Conservation (phyloP, 2,888 invertebrate species). For the Julus scanicus region DNA sequence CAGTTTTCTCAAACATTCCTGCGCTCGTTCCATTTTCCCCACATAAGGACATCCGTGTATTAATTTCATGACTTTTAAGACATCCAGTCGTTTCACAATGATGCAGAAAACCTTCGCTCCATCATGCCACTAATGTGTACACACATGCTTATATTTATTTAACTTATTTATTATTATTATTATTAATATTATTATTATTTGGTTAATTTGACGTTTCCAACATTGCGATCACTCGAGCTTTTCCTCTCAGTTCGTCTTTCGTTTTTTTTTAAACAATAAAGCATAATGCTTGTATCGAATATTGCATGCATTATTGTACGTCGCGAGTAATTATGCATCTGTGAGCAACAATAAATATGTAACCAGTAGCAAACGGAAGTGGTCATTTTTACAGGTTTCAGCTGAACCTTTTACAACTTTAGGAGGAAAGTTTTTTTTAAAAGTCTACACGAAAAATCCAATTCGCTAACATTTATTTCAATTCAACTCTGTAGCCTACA, state of each 20-base stretch:
- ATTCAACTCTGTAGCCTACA: no score
- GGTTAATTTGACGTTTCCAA: slow-evolving; percentile 2
- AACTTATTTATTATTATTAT: slow-evolving; percentile 19
- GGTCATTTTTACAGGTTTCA: background rate
- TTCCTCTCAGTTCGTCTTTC: background rate
- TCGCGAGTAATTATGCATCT: slow-evolving; percentile 33
- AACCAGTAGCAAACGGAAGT: background rate
- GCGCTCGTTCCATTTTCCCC: no score
- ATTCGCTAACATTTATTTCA: no score
- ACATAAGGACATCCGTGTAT: background rate
- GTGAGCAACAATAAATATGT: slow-evolving; percentile 33
- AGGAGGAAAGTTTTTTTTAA: no score
- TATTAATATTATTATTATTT: background rate
- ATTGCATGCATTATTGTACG: slow-evolving; percentile 33
- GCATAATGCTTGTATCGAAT: slow-evolving; percentile 28
- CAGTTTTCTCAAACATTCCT: background rate
- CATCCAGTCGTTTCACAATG: background rate
- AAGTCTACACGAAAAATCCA: no score
- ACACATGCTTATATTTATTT: slow-evolving; percentile 28
- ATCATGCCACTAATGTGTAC: slow-evolving; percentile 17
- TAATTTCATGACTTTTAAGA: background rate
- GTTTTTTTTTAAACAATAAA: slow-evolving; percentile 15
- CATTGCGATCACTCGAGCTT: slow-evolving; percentile 3
- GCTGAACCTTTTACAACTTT: background rate
- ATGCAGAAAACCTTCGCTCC: background rate